A percentile compares a stretch with the other conserved stretches of the same genome.
Evolutionary conservation across 1,140 invertebrate genomes (phyloP).

Genomic region (Lethrus apterus): DNA sequence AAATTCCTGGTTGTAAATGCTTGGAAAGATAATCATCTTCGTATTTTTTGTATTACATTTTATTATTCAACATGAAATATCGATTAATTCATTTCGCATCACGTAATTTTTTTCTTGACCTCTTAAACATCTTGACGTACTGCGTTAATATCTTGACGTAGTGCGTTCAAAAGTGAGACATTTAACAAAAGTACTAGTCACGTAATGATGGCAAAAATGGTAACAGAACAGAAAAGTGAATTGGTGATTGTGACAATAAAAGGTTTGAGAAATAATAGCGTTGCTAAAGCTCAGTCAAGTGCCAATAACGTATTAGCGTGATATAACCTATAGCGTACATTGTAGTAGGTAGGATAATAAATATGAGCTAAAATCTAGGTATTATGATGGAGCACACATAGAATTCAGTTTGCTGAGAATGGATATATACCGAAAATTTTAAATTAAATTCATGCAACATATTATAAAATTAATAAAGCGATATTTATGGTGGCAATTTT

Average conservation of each 20-base stretch:
- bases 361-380: constrained; percentile 4
- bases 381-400: constrained; percentile 6
- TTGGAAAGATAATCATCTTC: too few relatives aligned
- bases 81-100: too few relatives aligned
- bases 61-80: too few relatives aligned
- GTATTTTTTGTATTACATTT: too few relatives aligned
- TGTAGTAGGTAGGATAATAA: not conserved
- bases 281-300: constrained; percentile 20
- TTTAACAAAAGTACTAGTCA: too few relatives aligned
- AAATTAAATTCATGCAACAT: constrained; percentile 35
- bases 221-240: constrained; percentile 5
- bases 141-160: too few relatives aligned
- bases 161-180: too few relatives aligned
- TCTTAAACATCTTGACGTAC: too few relatives aligned
- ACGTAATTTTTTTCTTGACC: too few relatives aligned
- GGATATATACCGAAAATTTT: constrained; percentile 21
- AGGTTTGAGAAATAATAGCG: constrained; percentile 17
- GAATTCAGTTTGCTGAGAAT: constrained; percentile 13
- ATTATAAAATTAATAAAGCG: constrained; percentile 40
- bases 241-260: constrained; percentile 5
- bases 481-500: constrained; percentile 41
- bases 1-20: too few relatives aligned
- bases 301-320: constrained; percentile 19
- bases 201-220: too few relatives aligned
- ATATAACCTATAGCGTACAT: not conserved